A percentile compares a stretch with the other conserved stretches of the same genome.
Conservation (phyloP, 23 tunicate genomes). For the Halocynthia aurantium region DNA sequence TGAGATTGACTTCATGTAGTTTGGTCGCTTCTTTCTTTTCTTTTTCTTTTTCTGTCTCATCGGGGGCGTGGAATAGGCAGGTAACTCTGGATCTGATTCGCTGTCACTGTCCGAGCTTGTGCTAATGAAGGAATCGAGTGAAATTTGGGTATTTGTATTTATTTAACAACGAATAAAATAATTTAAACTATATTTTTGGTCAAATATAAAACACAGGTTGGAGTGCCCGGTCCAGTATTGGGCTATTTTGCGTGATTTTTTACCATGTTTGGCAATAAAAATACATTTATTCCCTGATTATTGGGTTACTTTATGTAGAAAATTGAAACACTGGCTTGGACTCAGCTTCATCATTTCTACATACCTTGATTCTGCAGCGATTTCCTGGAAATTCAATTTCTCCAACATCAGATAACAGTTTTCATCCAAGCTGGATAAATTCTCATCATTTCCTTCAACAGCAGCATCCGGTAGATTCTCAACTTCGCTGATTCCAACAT, state of each 20-base stretch:
- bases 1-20: conserved; percentile 47
- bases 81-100: conserved; percentile 86
- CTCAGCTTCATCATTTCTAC: background rate
- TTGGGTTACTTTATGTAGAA: no score
- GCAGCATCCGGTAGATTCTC: no score
- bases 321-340: no score
- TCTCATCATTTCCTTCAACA: no score
- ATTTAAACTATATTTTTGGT: background rate
- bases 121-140: conserved; percentile 21
- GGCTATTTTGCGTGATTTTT: no score
- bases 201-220: background rate
- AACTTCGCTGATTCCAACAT: no score
- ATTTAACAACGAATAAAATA: background rate
- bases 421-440: conserved; percentile 9
- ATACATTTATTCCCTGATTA: no score
- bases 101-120: conserved; percentile 86
- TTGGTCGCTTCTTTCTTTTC: conserved; percentile 54
- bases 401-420: conserved; percentile 60
- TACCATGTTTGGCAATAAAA: no score
- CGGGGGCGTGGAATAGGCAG: conserved; percentile 25
- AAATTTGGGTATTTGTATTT: background rate
- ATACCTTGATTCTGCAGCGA: conserved; percentile 73
- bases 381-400: conserved; percentile 36
- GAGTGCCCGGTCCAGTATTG: no score
- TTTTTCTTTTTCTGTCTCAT: conserved; percentile 44